Percentiles rank a stretch among this genome's conserved stretches.
These are phyloP conservation scores for Cremastobaeus sp. DNA, from an alignment of 2,888 invertebrate genomes.

Conservation along the genomic window DNA sequence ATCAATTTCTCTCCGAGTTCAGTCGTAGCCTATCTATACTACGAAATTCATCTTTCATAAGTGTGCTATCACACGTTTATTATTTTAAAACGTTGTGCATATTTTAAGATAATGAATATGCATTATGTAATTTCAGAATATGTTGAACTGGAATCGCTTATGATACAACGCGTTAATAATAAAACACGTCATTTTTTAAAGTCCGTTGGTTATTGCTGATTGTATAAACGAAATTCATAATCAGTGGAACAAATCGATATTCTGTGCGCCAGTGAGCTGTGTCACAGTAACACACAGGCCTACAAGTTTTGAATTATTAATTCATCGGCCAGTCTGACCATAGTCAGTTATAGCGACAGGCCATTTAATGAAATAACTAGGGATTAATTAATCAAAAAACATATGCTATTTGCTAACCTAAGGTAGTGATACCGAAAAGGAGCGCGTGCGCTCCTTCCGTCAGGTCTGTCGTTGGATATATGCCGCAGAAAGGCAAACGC, in stretches of 20 bases:
- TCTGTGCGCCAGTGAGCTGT: no score
- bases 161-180: no score
- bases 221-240: background rate
- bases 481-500: slow-evolving; percentile 52
- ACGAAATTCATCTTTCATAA: no score
- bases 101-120: no score
- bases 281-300: background rate
- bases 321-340: slow-evolving; percentile 15
- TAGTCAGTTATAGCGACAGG: slow-evolving; percentile 19
- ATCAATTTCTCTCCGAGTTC: no score
- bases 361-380: slow-evolving; percentile 27
- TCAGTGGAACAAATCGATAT: background rate
- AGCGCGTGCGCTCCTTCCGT: slow-evolving; percentile 44
- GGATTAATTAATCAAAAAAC: slow-evolving; percentile 34
- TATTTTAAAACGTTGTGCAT: no score
- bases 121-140: no score
- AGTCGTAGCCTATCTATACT: no score
- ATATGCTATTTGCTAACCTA: slow-evolving; percentile 37
- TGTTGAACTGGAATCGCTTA: no score
- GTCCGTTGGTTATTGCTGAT: no score
- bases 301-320: slow-evolving; percentile 10
- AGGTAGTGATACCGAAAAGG: slow-evolving; percentile 34
- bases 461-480: slow-evolving; percentile 41
- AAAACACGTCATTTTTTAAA: no score
- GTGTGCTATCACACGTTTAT: no score